Evolutionary conservation across 2,797 vertebrate genomes (phyloP).

Genomic region (Dallia pectoralis): DNA sequence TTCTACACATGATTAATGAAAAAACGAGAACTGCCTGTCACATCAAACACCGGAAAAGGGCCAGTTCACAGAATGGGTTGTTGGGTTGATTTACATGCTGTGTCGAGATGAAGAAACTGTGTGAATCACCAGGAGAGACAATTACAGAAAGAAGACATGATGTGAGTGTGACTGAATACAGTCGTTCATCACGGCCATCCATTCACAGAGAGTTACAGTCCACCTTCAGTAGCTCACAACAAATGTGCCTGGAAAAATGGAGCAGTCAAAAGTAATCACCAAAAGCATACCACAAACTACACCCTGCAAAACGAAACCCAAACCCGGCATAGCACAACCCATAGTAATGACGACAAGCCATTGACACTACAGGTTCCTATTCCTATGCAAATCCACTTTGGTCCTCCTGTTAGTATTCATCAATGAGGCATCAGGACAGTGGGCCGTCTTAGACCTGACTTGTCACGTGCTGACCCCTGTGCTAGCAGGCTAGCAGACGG

Average conservation of each 20-base stretch:
- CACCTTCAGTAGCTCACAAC: slow-evolving; percentile 33
- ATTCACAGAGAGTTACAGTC: slow-evolving; percentile 47
- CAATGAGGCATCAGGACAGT: background rate
- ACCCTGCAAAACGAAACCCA: no score
- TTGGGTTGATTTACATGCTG: slow-evolving; percentile 47
- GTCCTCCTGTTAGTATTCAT: background rate
- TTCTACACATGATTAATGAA: slow-evolving; percentile 2
- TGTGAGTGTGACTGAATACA: slow-evolving; percentile 67
- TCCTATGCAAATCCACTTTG: background rate
- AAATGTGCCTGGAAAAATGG: slow-evolving; percentile 19
- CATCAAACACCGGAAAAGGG: slow-evolving; percentile 42
- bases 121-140: slow-evolving; percentile 57
- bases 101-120: slow-evolving; percentile 50
- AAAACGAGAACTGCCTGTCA: no score
- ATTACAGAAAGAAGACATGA: slow-evolving; percentile 24
- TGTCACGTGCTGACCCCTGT: background rate
- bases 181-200: slow-evolving; percentile 50
- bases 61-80: slow-evolving; percentile 22
- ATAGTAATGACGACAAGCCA: background rate
- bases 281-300: no score
- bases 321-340: background rate
- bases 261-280: background rate
- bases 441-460: background rate
- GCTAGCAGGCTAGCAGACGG: slow-evolving; percentile 1
- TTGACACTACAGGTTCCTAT: background rate